phyloP scores from a whole-genome alignment of 2,888 invertebrate genomes.

The Sabellastarte sp. region DNA sequence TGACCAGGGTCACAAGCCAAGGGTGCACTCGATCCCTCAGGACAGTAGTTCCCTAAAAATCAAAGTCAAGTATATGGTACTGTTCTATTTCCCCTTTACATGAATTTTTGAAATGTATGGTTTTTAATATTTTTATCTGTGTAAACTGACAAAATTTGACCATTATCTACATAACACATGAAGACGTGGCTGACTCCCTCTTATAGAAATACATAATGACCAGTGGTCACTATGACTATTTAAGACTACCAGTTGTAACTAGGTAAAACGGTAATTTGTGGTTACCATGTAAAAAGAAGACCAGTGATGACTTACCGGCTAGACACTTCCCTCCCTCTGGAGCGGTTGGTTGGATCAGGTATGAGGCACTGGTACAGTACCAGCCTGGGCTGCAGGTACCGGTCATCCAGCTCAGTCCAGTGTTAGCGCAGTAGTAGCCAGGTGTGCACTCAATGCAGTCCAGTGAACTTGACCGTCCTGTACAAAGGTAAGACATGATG shows the following conservation, averaged over 20 bases:
- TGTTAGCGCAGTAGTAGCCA: constrained; percentile 46
- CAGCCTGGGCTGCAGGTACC: constrained; percentile 47
- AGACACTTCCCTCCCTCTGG: constrained; percentile 54
- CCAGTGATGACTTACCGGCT: constrained; percentile 38
- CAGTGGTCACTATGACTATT: too few species aligned
- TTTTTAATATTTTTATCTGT: too few species aligned
- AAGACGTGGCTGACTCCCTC: too few species aligned
- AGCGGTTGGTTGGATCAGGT: constrained; percentile 38
- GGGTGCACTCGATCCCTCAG: constrained; percentile 44
- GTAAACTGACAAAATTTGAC: too few species aligned
- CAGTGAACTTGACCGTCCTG: constrained; percentile 38
- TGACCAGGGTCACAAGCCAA: constrained; percentile 49
- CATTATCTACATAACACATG: too few species aligned
- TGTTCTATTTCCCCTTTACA: too few species aligned
- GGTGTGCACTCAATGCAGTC: constrained; percentile 44
- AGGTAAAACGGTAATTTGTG: too few species aligned
- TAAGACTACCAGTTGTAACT: too few species aligned
- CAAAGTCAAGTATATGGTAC: too few species aligned
- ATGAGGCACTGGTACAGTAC: constrained; percentile 45
- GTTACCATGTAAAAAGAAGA: too few species aligned
- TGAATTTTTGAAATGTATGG: too few species aligned
- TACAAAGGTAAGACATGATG: constrained; percentile 2
- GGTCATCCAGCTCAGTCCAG: constrained; percentile 31
- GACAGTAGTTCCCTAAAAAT: constrained; percentile 48
- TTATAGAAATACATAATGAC: too few species aligned